Evolutionary conservation across 2,797 vertebrate species (phyloP).

Genomic region (Scleropages formosus): DNA sequence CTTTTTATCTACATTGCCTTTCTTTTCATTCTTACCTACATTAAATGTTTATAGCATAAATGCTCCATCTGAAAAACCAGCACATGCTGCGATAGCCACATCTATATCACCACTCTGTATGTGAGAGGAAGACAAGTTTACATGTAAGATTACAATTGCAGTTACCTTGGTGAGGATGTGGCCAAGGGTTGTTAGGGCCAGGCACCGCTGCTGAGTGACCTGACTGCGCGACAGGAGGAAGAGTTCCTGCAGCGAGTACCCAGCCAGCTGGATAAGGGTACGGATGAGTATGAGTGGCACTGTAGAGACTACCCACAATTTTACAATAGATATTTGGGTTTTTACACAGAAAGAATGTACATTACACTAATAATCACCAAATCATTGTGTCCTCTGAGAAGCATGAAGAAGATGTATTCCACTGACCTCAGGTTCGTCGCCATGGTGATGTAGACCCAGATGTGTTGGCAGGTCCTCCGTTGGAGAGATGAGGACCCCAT

Average conservation of each 20-base stretch:
- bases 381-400: background rate
- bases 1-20: too few relatives aligned
- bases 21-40: too few relatives aligned
- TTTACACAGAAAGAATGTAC: background rate
- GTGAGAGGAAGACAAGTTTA: background rate
- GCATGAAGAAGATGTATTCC: background rate
- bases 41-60: too few relatives aligned
- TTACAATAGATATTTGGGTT: background rate
- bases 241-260: constrained; percentile 95
- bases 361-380: background rate
- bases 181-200: constrained; percentile 85
- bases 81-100: too few relatives aligned
- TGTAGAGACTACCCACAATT: background rate
- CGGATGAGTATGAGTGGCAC: background rate
- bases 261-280: constrained; percentile 75
- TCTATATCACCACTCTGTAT: too few relatives aligned
- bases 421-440: constrained; percentile 92
- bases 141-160: too few relatives aligned
- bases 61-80: too few relatives aligned
- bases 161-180: constrained; percentile 83
- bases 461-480: constrained; percentile 85
- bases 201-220: constrained; percentile 84
- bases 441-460: constrained; percentile 94
- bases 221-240: constrained; percentile 94
- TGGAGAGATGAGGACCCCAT: constrained; percentile 81